phyloP scores from a whole-genome alignment of 1,140 invertebrate genomes.

The Cheumatopsyche charites region DNA sequence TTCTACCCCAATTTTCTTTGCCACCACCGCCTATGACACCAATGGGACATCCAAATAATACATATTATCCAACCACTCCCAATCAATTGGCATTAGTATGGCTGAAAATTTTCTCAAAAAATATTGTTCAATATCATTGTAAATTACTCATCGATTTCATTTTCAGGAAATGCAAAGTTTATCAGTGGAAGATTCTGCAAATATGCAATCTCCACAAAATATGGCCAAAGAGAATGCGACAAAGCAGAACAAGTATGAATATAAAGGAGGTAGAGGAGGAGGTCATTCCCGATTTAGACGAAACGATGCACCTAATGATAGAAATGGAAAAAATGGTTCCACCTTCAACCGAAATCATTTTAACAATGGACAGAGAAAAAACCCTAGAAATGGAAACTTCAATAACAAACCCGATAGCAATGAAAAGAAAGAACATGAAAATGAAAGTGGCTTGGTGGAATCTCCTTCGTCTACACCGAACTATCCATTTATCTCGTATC shows the following conservation, averaged over 20 bases:
- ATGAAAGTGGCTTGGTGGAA: background rate
- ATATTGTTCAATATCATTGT: too few relatives aligned
- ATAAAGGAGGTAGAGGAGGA: constrained; percentile 27
- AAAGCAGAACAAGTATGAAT: constrained; percentile 22
- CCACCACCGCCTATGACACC: constrained; percentile 50
- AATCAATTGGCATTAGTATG: constrained; percentile 40
- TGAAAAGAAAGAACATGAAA: constrained; percentile 13
- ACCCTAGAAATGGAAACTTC: background rate
- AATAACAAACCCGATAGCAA: constrained; percentile 22
- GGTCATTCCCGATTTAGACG: constrained; percentile 15
- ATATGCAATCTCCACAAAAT: constrained; percentile 26
- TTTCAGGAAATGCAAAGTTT: constrained; percentile 44
- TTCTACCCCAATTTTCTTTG: constrained; percentile 46
- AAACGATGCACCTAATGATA: constrained; percentile 17
- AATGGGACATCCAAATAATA: constrained; percentile 49
- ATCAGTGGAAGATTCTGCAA: constrained; percentile 35
- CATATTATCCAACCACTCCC: constrained; percentile 46
- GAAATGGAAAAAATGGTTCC: constrained; percentile 1
- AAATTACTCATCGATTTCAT: too few relatives aligned
- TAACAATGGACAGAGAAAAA: constrained; percentile 30
- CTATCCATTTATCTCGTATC: constrained; percentile 31
- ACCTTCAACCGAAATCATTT: constrained; percentile 9
- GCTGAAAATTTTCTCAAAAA: too few relatives aligned
- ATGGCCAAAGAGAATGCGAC: constrained; percentile 14
- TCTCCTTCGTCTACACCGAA: background rate